Evolutionary conservation across 2,113 vertebrate genomes (phyloP).

Genomic region (Sinocyclocheilus anophthalmus): DNA sequence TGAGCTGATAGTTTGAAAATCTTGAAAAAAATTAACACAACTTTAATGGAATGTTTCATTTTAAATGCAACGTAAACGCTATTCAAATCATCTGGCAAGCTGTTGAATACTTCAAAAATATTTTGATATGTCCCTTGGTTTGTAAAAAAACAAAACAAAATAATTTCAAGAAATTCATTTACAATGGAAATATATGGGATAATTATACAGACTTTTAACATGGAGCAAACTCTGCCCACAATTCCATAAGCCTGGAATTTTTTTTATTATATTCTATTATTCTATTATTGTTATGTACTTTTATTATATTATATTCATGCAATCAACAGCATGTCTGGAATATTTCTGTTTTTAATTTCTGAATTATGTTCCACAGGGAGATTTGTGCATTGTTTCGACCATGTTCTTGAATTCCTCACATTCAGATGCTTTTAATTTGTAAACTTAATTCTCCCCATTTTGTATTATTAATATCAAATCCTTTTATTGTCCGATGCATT

Average conservation of each 20-base stretch:
- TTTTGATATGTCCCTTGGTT: background rate
- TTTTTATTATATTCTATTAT: background rate
- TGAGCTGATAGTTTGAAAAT: background rate
- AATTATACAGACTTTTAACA: background rate
- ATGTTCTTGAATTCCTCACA: background rate
- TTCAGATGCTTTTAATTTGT: background rate
- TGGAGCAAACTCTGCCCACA: background rate
- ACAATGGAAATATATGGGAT: background rate
- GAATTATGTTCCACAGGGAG: background rate
- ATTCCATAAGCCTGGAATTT: background rate
- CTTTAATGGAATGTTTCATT: background rate
- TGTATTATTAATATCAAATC: slow-evolving; percentile 7
- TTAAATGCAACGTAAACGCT: background rate
- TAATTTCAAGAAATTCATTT: background rate
- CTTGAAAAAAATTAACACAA: background rate
- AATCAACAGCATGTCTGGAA: slow-evolving; percentile 1
- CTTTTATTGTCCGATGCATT: slow-evolving; percentile 4
- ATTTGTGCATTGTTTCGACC: background rate
- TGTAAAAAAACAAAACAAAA: slow-evolving; percentile 10
- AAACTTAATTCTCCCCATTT: background rate
- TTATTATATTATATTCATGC: background rate
- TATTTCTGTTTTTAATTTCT: background rate
- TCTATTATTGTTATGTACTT: background rate
- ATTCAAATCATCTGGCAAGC: background rate
- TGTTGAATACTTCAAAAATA: background rate